phyloP scores from a whole-genome alignment of 2,888 invertebrate genomes.

The Nowickia ferox region DNA sequence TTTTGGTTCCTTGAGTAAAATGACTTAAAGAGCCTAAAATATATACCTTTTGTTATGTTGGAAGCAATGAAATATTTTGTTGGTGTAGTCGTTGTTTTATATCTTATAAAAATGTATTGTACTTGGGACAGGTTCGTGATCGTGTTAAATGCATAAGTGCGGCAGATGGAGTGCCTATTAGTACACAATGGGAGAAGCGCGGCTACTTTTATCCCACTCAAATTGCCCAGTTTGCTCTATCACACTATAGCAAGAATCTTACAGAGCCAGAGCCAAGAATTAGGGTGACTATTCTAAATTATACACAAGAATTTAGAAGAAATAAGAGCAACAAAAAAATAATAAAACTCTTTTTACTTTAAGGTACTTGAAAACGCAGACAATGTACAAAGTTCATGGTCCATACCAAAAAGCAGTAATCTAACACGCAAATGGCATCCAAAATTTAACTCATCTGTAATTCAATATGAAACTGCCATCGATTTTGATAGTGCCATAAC shows the following conservation, averaged over 20 bases:
- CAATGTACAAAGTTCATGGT: constrained; percentile 88
- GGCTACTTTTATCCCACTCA: constrained; percentile 99
- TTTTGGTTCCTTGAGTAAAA: no score
- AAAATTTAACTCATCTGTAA: constrained; percentile 85
- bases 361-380: constrained; percentile 90
- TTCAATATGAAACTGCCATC: constrained; percentile 90
- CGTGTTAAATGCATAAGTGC: constrained; percentile 98
- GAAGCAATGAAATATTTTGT: neutral
- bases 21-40: no score
- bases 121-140: constrained; percentile 86
- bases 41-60: no score
- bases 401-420: constrained; percentile 88
- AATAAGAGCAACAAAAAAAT: neutral
- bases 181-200: constrained; percentile 97
- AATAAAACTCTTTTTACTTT: neutral
- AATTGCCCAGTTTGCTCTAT: constrained; percentile 98
- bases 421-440: constrained; percentile 86
- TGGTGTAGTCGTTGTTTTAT: neutral
- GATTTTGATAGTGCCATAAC: constrained; percentile 88
- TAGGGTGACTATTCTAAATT: constrained; percentile 80
- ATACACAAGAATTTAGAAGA: neutral
- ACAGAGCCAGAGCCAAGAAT: constrained; percentile 92
- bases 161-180: constrained; percentile 95
- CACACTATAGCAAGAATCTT: constrained; percentile 97
- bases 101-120: neutral